Evolutionary conservation across 2,797 vertebrate genomes (phyloP), one percentile per base, ranked within the genome.

Genomic region (Sebastes diploproa): DNA sequence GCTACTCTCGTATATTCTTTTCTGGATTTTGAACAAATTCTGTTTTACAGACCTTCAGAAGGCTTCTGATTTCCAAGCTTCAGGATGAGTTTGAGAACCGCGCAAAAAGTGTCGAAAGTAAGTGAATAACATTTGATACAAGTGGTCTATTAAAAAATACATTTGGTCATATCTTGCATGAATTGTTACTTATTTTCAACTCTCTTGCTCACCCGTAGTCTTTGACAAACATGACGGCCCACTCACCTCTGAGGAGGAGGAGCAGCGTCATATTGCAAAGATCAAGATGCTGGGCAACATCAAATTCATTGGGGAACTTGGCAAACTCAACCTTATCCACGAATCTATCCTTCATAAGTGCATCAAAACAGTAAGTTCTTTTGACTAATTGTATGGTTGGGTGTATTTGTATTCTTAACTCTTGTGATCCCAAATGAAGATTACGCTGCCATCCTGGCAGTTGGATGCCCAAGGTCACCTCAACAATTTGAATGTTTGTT

Each of bases 261-360:
- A 99, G 96, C 98, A 99, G 95, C 97, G 98, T 94, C 94, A 95
- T 85, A 97, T 99, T 96, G 98, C 98, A 90, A 99, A 99, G 96
- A 94, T 98, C 94, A 99, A 99, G 96, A 99, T 99, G 98, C 96
- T 99, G 94, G 98, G 98, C 90, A 99, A 99, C 96, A 99, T 99
- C 96, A 99, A 99, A 97, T 99, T 99, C 96, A 99, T 99, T 88
- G 97, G 98, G 91, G 98, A 99, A 95, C 98, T 99, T 96, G 98
- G 98, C 93, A 99, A 99, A 95, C 98, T 99, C 94, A 97, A 97
- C 94, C 98, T 99, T 94, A 99, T 99, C 96, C 98, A 99, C 80
- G 98, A 99, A 96, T 99, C 98, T 96, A 99, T 99, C 97, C 98
- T 99, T 96, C 98, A 99, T 97, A 99, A 97, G 97, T 99, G 98